Percentiles rank a stretch among this genome's conserved stretches.
Conservation (phyloP, 2,113 vertebrate species). For the Cebus imitator region DNA sequence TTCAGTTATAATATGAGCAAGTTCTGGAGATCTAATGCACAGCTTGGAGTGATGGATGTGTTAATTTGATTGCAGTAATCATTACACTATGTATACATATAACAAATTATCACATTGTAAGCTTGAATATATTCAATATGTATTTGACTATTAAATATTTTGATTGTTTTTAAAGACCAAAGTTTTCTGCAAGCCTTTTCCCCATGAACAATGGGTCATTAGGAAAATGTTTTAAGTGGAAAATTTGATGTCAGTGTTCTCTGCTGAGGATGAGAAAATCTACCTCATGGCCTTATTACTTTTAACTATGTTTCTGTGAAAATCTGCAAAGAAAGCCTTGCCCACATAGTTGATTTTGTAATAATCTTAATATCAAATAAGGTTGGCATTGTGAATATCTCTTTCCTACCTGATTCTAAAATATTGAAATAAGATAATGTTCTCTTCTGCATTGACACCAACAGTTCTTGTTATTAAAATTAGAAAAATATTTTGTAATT, state of each 20-base stretch:
- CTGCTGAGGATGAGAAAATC: background rate
- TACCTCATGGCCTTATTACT: background rate
- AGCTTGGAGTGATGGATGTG: background rate
- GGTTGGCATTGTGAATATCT: background rate
- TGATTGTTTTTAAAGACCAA: background rate
- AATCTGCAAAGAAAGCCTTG: background rate
- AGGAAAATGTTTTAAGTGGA: background rate
- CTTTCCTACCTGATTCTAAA: background rate
- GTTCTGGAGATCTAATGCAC: background rate
- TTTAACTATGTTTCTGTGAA: background rate
- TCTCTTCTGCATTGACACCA: background rate
- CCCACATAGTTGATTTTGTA: background rate
- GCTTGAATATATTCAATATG: background rate
- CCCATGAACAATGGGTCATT: background rate
- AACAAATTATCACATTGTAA: background rate
- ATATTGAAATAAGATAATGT: background rate
- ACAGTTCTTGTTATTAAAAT: background rate
- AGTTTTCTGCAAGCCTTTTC: background rate
- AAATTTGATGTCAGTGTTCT: background rate
- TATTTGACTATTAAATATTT: background rate
- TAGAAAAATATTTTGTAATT: background rate
- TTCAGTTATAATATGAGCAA: background rate
- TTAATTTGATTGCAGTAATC: background rate
- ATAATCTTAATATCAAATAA: background rate
- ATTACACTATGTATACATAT: background rate